Evolutionary conservation across 2,888 invertebrate species (phyloP), one percentile per base, ranked within the genome.

Genomic region (Hirtodrosophila alboralis): DNA sequence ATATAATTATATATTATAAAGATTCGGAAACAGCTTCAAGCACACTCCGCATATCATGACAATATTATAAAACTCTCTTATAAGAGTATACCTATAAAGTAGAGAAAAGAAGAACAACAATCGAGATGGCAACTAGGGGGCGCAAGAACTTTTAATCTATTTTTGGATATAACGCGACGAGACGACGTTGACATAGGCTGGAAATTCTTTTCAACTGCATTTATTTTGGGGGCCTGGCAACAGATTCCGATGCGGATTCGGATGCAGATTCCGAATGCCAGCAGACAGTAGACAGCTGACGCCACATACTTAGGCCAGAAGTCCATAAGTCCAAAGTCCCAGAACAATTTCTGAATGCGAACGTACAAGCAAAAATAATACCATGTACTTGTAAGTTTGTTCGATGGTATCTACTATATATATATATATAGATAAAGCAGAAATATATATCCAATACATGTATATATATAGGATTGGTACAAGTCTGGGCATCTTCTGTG

Each of bases 181-280:
- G 18, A 59, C 63, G 67, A 56, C 67, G 75, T 78, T 77, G 83
- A 81, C 83, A 77, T 71, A 75, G 85, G 61, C 85, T 84, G 75
- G 56, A 79, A 78, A 75, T 72, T 78, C 61, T 57, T 79, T 52
- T 33, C 57, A 59, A 67, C 68, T 64, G 23, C 37, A 12, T 49
- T 69, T 71, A 74, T 64, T n/a, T 64, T 69, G 44, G 56, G 18
- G 16, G 56, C 38, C 44, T 59, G 53, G 59, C 70, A 59, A 70
- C 61, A 62, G 59, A 70, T 53, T 56, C 47, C 36, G 28, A 41
- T 43, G 16, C 37, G 21, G 49, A 36, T 45, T 60, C 43, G 37
- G 26, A 34, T 61, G 37, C 48, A 49, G 54, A 48, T 43, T 49
- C 48, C 33, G 23, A 58, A 56, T 37, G 43, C 37, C 58, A 38